Evolutionary conservation across 2,797 vertebrate genomes (phyloP).

Genomic region (Champsocephalus gunnari): DNA sequence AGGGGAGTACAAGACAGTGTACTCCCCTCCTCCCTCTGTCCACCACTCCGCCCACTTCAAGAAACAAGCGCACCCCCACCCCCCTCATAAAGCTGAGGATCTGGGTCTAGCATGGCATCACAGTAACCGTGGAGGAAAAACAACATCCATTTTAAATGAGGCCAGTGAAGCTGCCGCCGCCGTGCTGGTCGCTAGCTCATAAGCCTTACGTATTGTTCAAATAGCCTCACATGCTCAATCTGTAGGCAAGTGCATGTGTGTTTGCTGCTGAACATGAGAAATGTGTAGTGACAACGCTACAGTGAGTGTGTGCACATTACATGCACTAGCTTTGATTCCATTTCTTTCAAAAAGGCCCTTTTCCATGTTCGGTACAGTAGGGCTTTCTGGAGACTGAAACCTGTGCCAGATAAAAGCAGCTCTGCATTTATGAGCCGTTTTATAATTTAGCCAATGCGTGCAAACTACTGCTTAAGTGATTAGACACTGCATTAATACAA

Average conservation of each 20-base stretch:
- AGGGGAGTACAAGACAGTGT: neutral
- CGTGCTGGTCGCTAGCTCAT: slow-evolving; percentile 42
- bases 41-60: slow-evolving; percentile 59
- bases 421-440: neutral
- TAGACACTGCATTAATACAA: slow-evolving; percentile 16
- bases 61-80: slow-evolving; percentile 45
- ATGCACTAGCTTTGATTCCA: slow-evolving; percentile 41
- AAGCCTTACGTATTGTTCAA: slow-evolving; percentile 57
- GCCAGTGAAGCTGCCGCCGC: slow-evolving; percentile 34
- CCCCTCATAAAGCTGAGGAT: slow-evolving; percentile 45
- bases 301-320: slow-evolving; percentile 18
- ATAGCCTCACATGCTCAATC: slow-evolving; percentile 32
- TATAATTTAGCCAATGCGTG: neutral
- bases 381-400: slow-evolving; percentile 23
- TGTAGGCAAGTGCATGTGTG: neutral
- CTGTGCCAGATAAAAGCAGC: slow-evolving; percentile 19
- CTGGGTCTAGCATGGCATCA: slow-evolving; percentile 64
- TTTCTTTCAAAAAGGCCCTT: slow-evolving; percentile 23
- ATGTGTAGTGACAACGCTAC: slow-evolving; percentile 7
- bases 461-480: slow-evolving; percentile 14
- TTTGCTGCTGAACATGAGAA: slow-evolving; percentile 23
- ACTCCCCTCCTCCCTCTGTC: slow-evolving; percentile 53
- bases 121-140: slow-evolving; percentile 53
- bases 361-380: slow-evolving; percentile 25
- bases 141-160: slow-evolving; percentile 71